These are phyloP conservation scores for Pteronotus mesoamericanus DNA, from an alignment of 2,797 vertebrate species.

Conservation along the genomic window DNA sequence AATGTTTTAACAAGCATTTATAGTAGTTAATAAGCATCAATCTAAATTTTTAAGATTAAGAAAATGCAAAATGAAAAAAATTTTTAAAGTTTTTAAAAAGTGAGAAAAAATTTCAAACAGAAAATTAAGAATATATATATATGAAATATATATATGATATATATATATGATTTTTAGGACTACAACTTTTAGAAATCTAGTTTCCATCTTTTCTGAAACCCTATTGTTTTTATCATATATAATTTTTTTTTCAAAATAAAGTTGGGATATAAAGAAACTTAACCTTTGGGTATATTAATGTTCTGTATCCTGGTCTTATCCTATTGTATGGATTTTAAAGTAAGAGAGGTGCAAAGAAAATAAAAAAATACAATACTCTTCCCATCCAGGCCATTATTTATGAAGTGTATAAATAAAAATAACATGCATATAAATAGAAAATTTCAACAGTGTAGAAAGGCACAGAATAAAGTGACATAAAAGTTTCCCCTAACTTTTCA, in stretches of 20 bases:
- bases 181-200: background rate
- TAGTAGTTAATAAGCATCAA: background rate
- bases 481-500: background rate
- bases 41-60: background rate
- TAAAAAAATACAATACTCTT: background rate
- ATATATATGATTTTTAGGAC: background rate
- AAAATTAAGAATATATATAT: background rate
- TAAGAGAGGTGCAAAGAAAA: background rate
- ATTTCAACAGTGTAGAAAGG: background rate
- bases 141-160: too few species aligned
- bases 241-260: background rate
- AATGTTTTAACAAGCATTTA: background rate
- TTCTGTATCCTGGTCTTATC: background rate
- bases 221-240: background rate
- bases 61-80: background rate
- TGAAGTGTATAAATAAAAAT: slow-evolving; percentile 5
- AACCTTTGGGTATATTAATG: background rate
- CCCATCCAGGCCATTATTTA: background rate
- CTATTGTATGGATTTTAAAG: background rate
- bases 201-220: slow-evolving; percentile 7
- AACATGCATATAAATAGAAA: background rate
- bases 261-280: background rate
- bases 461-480: background rate
- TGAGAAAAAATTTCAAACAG: background rate
- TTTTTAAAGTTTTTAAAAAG: slow-evolving; percentile 4